A percentile compares a stretch with the other conserved stretches of the same genome.
These are phyloP conservation scores for Hirudinaria manillensis DNA, from an alignment of 2,888 invertebrate genomes.

Conservation along the genomic window DNA sequence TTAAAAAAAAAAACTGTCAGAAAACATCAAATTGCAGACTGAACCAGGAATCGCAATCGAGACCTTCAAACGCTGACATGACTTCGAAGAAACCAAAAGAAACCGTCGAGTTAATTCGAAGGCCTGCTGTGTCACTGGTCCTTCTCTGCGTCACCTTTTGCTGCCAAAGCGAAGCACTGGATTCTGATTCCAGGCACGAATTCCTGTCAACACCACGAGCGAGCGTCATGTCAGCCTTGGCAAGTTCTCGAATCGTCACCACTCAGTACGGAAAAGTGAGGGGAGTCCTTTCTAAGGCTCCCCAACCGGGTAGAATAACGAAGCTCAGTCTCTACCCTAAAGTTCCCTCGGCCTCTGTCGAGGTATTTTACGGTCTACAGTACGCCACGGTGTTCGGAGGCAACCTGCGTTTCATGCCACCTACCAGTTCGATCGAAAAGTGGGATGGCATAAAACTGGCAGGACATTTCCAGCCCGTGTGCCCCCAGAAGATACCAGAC, in stretches of 20 bases:
- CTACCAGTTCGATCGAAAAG: conserved; percentile 73
- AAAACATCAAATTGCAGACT: too few relatives aligned
- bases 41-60: too few relatives aligned
- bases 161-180: too few relatives aligned
- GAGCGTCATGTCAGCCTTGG: conserved; percentile 32
- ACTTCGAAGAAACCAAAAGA: too few relatives aligned
- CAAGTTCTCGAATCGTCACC: conserved; percentile 62
- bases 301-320: conserved; percentile 18
- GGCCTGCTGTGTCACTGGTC: too few relatives aligned
- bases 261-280: conserved; percentile 80
- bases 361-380: conserved; percentile 80
- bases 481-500: conserved; percentile 76
- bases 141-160: too few relatives aligned
- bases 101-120: too few relatives aligned
- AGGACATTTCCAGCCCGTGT: conserved; percentile 71
- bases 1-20: too few relatives aligned
- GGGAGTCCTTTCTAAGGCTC: conserved; percentile 56
- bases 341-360: conserved; percentile 62
- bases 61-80: too few relatives aligned
- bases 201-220: conserved; percentile 29
- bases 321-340: conserved; percentile 32
- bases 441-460: conserved; percentile 57
- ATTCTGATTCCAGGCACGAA: neutral
- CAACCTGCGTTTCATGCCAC: conserved; percentile 90
- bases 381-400: conserved; percentile 88